Evolutionary conservation across 2,888 invertebrate species (phyloP).

Genomic region (Microctonus hyperodae): DNA sequence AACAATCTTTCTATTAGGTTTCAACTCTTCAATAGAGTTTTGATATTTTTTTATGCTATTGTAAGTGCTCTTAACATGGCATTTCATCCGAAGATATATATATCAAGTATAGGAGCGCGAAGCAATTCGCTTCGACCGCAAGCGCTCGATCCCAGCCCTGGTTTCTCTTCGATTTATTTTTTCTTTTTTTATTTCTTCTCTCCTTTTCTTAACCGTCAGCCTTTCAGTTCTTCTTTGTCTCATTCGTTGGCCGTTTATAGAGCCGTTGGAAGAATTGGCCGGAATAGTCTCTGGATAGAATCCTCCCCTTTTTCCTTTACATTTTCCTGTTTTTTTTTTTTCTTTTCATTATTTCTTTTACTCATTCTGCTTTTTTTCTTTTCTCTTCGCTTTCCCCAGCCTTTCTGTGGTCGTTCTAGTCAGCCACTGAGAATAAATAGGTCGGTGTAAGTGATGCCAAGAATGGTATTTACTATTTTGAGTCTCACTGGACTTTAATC

Average conservation of each 20-base stretch:
- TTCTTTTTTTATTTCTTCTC: neutral
- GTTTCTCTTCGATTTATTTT: slow-evolving; percentile 22
- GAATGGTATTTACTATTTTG: slow-evolving; percentile 40
- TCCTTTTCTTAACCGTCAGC: neutral
- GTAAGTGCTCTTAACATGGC: slow-evolving; percentile 24
- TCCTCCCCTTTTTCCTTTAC: neutral
- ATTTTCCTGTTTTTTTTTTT: slow-evolving; percentile 1
- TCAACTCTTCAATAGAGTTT: too few relatives aligned
- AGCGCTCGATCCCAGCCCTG: slow-evolving; percentile 25
- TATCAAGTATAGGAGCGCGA: slow-evolving; percentile 28
- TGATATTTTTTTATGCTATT: slow-evolving; percentile 10
- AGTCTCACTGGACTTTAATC: slow-evolving; percentile 21
- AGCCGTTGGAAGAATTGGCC: slow-evolving; percentile 24
- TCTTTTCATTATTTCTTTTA: neutral
- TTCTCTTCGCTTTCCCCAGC: slow-evolving; percentile 16
- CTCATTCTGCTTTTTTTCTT: neutral
- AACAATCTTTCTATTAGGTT: slow-evolving; percentile 17
- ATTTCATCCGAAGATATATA: slow-evolving; percentile 30
- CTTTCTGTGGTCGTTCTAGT: slow-evolving; percentile 1
- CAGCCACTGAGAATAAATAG: slow-evolving; percentile 36
- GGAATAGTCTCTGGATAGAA: slow-evolving; percentile 17
- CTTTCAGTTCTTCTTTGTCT: slow-evolving; percentile 11
- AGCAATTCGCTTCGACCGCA: slow-evolving; percentile 31
- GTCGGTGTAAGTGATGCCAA: slow-evolving; percentile 32
- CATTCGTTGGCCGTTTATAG: slow-evolving; percentile 21